Base-by-base conservation (phyloP, 2,888 invertebrate species). In the Stenodera caucasica region DNA sequence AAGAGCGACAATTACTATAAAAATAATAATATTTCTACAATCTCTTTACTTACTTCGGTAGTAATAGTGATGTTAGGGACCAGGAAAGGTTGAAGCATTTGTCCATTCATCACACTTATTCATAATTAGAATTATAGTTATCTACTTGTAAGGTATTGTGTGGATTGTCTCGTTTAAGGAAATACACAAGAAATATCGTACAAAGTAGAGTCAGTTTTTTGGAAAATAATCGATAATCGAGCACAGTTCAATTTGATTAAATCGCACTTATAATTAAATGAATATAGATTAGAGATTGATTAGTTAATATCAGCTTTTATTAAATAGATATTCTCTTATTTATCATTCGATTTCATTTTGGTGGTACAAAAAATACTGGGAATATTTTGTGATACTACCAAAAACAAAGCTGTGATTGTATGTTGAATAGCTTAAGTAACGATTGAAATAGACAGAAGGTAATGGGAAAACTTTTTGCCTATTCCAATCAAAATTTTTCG, bases 381-480 rank as follows among this genome's bases (percentile, higher is more conserved):
- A 79, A 78, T 77, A 79, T 79, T 79, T 80, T 79, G 78, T 80
- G 80, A 80, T 79, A 79, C 80, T 79, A 79, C 79, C 80, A 80
- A 26, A 75, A 69, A 73, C 66, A 66, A 72, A 74, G 73, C 78
- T 78, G 79, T 79, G 78, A 78, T 79, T 77, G 75, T 77, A 75
- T 78, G 77, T 77, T 72, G 64, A n/a, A 70, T 74, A 75, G 74
- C 71, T 72, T 64, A 63, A 26, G 49, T 26, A 26, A 26, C 5
- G 64, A 73, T 71, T 74, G 72, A 64, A 57, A 53, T 69, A 67
- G 76, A 74, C 75, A 76, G 70, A 78, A 77, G 78, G 79, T 77
- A 76, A 63, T 79, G 80, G 80, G 80, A 80, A 80, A 79, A 77
- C 78, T 78, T 77, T 78, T 72, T 78, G 78, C 70, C 75, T 71